Evolutionary conservation across 2,113 vertebrate species (phyloP), one percentile per base, ranked within the genome.

Genomic region (Erythrocercus mccallii): DNA sequence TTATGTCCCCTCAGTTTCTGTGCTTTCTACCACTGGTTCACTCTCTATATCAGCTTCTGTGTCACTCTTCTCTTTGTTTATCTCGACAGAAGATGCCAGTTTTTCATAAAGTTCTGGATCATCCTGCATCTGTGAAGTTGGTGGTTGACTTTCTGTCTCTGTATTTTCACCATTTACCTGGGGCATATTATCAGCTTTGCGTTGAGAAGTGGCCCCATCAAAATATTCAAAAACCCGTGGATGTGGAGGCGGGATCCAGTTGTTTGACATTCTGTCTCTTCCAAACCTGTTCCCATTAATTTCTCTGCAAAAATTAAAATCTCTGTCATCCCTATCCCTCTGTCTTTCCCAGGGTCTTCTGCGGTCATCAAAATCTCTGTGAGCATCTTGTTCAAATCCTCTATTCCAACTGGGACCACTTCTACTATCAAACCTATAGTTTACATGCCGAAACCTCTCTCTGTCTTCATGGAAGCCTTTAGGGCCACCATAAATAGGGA

Each of bases 1-100:
- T 99, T 99, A 99, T 99, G 99, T 99, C 98, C 99, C 99, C 98
- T 99, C 99, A 99, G 99, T 99, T 98, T 99, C 99, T 99, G 99
- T 99, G 99, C 98, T 99, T 99, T 99, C 99, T 99, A 99, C 98
- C 98, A 99, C 99, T 99, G 99, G 98, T 98, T 99, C 99, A 99
- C 98, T 99, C 97, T 98, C 98, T 99, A 99, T 97, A 98, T 99
- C 99, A 98, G 98, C 99, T 98, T 98, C 97, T 98, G 98, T 98
- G 98, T 98, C 98, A 98, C 97, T 99, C 98, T 99, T 98, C 98
- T 99, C 98, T 99, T 98, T 99, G 98, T 97, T 98, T 98, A 97
- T 96, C 95, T 99, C 99, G 98, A 96, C 83, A 90, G 98, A 97
- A 96, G 99, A 97, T 88, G 97, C 85, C 93, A 98, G 97, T 97